Base-by-base conservation (phyloP, 2,888 invertebrate species). In the Anthoptus insignis region DNA sequence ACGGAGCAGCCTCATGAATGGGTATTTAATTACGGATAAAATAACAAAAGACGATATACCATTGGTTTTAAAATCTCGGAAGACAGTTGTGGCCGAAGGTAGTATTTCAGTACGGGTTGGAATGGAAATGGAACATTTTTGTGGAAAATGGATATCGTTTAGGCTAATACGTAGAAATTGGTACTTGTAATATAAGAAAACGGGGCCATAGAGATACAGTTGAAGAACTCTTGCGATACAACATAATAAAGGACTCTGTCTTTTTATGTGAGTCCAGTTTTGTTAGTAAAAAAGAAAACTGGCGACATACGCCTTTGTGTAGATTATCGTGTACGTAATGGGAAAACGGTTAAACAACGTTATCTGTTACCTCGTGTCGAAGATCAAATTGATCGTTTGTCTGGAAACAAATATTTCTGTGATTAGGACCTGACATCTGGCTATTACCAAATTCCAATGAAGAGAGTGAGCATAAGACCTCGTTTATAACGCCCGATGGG, bases 391-490 rank as follows among this genome's bases (percentile, higher is more conserved):
- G 68, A 72, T 64, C 14, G 24, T 42, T 24, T 72, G 14, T 16
- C 53, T 7, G 69, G 69, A 0, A 13, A 53, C 32, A 57, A 59
- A 24, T 69, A 59, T 42, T 72, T 59, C 27, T 65, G 66, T 1
- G 45, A 59, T 3, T 27, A 68, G 2, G 68, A 70, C 37, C 32
- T 70, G 5, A 63, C 65, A 0, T 67, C 66, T 1, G 69, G 66
- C 2, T 69, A 69, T 34, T 69, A 70, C 21, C 70, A 67, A 45
- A 77, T 83, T 1, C 66, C 69, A 3, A 64, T 82, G 68, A 73
- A 42, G 8, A n/a, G 3, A 69, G 60, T 11, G 59, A 64, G 45
- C 65, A 72, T 57, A 42, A 63, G 1, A 70, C 70, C 1, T 59
- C 67, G 0, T 70, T 70, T 34, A 27, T 70, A 0, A 70, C 70